These are phyloP conservation scores for Balaenoptera acutorostrata DNA, from an alignment of 2,113 vertebrate species.

Conservation along the genomic window DNA sequence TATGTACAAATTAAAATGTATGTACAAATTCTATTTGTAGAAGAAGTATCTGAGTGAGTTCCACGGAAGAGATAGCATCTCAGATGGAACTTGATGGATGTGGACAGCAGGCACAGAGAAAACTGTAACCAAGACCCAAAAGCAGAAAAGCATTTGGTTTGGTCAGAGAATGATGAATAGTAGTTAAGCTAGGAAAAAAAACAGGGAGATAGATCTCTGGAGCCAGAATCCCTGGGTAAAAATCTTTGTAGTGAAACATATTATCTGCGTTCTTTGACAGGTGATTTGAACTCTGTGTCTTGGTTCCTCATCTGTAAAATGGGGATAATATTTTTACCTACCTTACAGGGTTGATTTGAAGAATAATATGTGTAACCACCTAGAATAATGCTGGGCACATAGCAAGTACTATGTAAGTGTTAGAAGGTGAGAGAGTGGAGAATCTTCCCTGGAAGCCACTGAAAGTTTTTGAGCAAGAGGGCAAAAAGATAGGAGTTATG, in stretches of 20 bases:
- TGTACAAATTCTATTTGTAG: neutral
- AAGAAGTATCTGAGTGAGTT: neutral
- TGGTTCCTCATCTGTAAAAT: neutral
- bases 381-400: neutral
- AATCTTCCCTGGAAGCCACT: neutral
- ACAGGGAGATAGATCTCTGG: neutral
- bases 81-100: neutral
- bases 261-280: neutral
- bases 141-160: neutral
- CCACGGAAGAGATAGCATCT: neutral
- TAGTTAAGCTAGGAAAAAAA: neutral
- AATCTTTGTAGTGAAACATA: neutral
- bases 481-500: neutral
- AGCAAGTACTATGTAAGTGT: neutral
- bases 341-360: neutral
- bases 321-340: neutral
- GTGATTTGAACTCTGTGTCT: neutral
- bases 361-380: neutral
- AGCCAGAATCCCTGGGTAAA: neutral
- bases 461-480: neutral
- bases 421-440: neutral
- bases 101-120: neutral
- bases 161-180: neutral
- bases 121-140: neutral
- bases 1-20: neutral